A percentile compares a stretch with the other conserved stretches of the same genome.
phyloP scores from a whole-genome alignment of 2,113 vertebrate genomes.

The Gasterosteus aculeatus region DNA sequence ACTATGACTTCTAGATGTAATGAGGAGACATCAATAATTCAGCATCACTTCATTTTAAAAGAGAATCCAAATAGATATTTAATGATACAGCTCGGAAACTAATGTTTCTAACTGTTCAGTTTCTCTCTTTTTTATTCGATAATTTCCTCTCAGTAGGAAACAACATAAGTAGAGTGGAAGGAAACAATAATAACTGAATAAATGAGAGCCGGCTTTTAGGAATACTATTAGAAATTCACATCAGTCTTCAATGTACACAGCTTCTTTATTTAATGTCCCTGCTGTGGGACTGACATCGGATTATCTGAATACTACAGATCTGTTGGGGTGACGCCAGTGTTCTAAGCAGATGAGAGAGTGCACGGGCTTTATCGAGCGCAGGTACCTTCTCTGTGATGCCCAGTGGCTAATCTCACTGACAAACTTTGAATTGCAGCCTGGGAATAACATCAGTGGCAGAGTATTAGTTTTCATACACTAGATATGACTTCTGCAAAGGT shows the following conservation, averaged over 20 bases:
- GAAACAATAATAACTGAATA: not conserved
- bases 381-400: not conserved
- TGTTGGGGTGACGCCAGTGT: constrained; percentile 6
- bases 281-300: too few relatives aligned
- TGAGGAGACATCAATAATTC: constrained; percentile 6
- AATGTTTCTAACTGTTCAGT: not conserved
- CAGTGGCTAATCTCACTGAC: constrained; percentile 18
- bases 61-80: constrained; percentile 1
- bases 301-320: constrained; percentile 24
- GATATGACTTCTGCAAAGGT: constrained; percentile 3
- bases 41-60: not conserved
- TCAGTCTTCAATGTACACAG: not conserved
- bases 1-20: not conserved
- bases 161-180: not conserved
- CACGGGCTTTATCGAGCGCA: not conserved
- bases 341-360: not conserved
- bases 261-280: not conserved
- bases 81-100: not conserved
- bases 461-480: not conserved
- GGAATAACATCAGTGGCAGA: constrained; percentile 6
- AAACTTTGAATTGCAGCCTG: constrained; percentile 3
- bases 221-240: not conserved
- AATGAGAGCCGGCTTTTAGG: not conserved
- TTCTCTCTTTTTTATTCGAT: not conserved
- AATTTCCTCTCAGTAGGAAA: not conserved